phyloP scores from a whole-genome alignment of 2,888 invertebrate species.

The Syrphus vitripennis region DNA sequence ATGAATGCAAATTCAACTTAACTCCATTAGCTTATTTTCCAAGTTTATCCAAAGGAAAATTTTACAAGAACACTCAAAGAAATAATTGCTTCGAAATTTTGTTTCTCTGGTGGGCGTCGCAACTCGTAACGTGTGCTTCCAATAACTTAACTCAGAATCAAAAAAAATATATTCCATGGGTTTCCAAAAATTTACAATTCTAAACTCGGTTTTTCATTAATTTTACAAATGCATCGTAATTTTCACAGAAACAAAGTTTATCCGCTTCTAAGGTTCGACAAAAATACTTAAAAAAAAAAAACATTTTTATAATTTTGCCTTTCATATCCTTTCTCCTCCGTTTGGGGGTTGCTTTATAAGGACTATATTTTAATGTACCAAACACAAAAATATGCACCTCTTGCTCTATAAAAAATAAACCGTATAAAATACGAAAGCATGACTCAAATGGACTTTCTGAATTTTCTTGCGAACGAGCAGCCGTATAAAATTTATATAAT shows the following conservation, averaged over 20 bases:
- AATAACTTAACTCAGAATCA: not conserved
- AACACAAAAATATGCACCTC: not conserved
- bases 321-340: not conserved
- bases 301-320: not conserved
- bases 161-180: conserved; percentile 9
- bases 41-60: not conserved
- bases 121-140: not conserved
- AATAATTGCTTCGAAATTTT: conserved; percentile 33
- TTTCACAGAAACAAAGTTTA: conserved; percentile 33
- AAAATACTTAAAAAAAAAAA: not conserved
- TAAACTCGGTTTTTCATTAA: conserved; percentile 35
- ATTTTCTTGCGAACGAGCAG: not conserved
- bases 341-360: not conserved
- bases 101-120: not conserved
- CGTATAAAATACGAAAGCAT: not conserved
- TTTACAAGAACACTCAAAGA: conserved; percentile 22
- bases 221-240: conserved; percentile 29
- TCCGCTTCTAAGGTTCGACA: not conserved
- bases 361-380: not conserved
- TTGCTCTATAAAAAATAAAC: not conserved
- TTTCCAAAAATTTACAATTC: conserved; percentile 45
- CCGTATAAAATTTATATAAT: conserved; percentile 33
- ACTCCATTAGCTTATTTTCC: conserved; percentile 22
- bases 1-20: conserved; percentile 34
- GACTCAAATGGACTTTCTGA: not conserved